These are phyloP conservation scores for Labroides dimidiatus DNA, from an alignment of 2,797 vertebrate species.

Conservation along the genomic window DNA sequence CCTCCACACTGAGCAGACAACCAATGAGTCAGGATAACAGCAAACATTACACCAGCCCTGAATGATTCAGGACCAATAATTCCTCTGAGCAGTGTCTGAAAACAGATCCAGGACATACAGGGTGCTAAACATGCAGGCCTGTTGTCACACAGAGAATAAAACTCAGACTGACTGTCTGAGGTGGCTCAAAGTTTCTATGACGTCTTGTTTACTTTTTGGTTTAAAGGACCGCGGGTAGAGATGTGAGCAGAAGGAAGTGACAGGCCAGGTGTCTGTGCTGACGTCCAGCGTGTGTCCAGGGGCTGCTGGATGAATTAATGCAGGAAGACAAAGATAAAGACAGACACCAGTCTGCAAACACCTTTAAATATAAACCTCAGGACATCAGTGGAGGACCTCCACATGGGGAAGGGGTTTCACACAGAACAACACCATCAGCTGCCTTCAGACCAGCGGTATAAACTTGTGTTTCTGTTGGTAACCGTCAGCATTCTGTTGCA, in stretches of 20 bases:
- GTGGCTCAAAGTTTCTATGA: too few species aligned
- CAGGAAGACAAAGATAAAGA: constrained; percentile 22
- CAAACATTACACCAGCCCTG: too few species aligned
- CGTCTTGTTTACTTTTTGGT: background rate
- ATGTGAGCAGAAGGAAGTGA: constrained; percentile 32
- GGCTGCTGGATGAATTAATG: constrained; percentile 1
- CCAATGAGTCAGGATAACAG: too few species aligned
- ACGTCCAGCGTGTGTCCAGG: constrained; percentile 13
- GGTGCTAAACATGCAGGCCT: too few species aligned
- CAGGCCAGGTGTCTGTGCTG: constrained; percentile 27
- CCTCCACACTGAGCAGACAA: too few species aligned
- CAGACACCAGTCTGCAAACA: constrained; percentile 33
- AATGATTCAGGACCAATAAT: too few species aligned
- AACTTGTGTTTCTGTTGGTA: background rate
- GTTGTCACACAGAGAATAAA: too few species aligned
- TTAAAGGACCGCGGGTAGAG: background rate
- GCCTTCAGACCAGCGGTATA: background rate
- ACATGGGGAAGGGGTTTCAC: background rate
- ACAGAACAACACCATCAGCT: background rate
- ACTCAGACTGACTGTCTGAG: too few species aligned
- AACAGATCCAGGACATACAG: too few species aligned
- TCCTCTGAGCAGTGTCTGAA: too few species aligned
- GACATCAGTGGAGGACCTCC: background rate
- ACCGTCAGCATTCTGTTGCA: too few species aligned
- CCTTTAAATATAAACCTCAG: constrained; percentile 21